phyloP scores from a whole-genome alignment of 2,797 vertebrate species.

The Ficedula albicollis region DNA sequence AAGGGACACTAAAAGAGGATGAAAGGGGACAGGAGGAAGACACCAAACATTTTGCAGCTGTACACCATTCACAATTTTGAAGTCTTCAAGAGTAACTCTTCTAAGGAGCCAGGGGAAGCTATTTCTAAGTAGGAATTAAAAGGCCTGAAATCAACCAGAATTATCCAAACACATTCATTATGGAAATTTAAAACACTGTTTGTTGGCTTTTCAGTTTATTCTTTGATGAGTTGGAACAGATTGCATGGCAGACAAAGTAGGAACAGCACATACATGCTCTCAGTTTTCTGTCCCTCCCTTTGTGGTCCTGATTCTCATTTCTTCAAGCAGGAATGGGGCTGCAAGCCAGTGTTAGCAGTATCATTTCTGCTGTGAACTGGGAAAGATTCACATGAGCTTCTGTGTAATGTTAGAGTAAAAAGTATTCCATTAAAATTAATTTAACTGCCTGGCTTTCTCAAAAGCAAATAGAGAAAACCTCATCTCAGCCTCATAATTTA shows the following conservation, averaged over 20 bases:
- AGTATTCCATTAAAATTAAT: neutral
- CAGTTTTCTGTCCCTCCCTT: neutral
- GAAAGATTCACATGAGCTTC: neutral
- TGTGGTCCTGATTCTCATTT: neutral
- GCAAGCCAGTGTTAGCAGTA: neutral
- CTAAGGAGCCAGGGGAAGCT: neutral
- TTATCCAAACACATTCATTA: neutral
- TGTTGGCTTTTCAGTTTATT: slow-evolving; percentile 26
- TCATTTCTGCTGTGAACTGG: neutral
- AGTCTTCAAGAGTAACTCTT: neutral
- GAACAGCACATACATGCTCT: neutral
- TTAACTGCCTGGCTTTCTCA: neutral
- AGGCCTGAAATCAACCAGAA: neutral
- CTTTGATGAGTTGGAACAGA: slow-evolving; percentile 18
- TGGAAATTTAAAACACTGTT: neutral
- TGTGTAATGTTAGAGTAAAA: neutral
- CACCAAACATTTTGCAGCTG: neutral
- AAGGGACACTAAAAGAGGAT: neutral
- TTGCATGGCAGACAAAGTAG: neutral
- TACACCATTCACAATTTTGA: neutral
- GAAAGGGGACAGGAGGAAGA: neutral
- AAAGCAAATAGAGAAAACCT: neutral
- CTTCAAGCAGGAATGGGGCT: neutral
- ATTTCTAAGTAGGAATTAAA: neutral
- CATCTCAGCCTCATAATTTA: neutral